Evolutionary conservation across 2,797 vertebrate genomes (phyloP).

Genomic region (Scolopax rusticola): DNA sequence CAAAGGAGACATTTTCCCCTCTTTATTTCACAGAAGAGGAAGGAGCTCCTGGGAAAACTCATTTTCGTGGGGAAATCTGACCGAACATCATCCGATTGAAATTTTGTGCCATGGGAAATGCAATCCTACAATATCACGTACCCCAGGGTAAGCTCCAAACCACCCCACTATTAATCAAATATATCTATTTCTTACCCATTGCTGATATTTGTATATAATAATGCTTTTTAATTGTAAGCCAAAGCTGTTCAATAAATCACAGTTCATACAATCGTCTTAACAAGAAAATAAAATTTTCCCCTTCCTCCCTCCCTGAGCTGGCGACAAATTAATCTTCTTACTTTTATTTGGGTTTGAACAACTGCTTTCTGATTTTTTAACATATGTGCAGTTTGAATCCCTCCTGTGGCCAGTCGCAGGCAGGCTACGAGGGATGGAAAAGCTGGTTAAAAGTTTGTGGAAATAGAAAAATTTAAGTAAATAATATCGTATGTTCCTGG

Average conservation of each 20-base stretch:
- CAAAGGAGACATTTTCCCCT: not conserved
- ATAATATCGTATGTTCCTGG: not conserved
- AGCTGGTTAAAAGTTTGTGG: not conserved
- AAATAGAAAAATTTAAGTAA: conserved; percentile 23
- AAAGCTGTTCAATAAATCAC: not conserved
- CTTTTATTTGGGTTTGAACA: not conserved
- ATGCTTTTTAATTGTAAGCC: not conserved
- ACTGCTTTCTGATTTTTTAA: not conserved
- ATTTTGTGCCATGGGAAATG: rapidly evolving
- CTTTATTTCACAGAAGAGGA: not conserved
- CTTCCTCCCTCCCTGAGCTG: not conserved
- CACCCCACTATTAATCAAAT: not conserved
- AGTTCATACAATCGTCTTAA: not conserved
- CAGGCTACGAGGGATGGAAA: not conserved
- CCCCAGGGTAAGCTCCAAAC: rapidly evolving
- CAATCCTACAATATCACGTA: rapidly evolving
- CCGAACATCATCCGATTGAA: not conserved
- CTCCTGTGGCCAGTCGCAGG: conserved; percentile 56
- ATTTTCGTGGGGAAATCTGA: not conserved
- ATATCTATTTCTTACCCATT: not conserved
- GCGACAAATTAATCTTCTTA: not conserved
- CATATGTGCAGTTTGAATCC: conserved; percentile 52
- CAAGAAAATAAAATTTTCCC: not conserved
- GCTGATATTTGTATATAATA: not conserved
- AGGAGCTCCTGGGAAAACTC: not conserved